Evolutionary conservation across 2,113 vertebrate genomes (phyloP).

Genomic region (Bufo gargarizans): DNA sequence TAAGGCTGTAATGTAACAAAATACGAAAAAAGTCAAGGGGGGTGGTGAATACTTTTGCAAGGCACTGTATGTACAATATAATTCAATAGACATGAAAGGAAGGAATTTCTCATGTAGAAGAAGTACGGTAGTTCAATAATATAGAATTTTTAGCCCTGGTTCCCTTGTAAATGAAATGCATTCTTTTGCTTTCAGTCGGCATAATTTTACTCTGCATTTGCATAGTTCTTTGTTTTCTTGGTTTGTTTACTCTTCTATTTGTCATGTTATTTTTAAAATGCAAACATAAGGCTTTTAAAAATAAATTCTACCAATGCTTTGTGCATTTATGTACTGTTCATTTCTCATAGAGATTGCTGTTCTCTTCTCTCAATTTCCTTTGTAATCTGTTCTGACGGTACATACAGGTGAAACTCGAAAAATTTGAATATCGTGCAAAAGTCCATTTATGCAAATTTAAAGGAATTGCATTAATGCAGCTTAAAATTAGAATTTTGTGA

Average conservation of each 20-base stretch:
- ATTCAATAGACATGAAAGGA: neutral
- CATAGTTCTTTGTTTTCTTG: neutral
- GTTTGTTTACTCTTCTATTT: neutral
- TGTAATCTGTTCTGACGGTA: neutral
- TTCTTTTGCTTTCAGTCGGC: neutral
- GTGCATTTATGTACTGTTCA: neutral
- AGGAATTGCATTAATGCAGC: no score
- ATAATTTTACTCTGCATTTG: neutral
- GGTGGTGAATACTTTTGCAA: neutral
- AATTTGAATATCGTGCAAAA: no score
- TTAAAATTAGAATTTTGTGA: no score
- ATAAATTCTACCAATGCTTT: neutral
- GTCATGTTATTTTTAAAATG: conserved; percentile 9
- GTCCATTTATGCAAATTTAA: no score
- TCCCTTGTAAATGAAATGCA: neutral
- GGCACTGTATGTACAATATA: neutral
- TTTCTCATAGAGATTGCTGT: neutral
- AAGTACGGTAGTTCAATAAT: neutral
- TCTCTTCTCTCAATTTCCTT: neutral
- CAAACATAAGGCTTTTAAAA: neutral
- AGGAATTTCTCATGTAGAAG: neutral
- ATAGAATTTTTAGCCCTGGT: neutral
- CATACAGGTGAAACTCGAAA: no score
- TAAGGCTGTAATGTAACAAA: no score
- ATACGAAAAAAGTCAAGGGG: no score